Conservation (phyloP, 2,888 invertebrate genomes). For the Tenthredo scrophulariae region DNA sequence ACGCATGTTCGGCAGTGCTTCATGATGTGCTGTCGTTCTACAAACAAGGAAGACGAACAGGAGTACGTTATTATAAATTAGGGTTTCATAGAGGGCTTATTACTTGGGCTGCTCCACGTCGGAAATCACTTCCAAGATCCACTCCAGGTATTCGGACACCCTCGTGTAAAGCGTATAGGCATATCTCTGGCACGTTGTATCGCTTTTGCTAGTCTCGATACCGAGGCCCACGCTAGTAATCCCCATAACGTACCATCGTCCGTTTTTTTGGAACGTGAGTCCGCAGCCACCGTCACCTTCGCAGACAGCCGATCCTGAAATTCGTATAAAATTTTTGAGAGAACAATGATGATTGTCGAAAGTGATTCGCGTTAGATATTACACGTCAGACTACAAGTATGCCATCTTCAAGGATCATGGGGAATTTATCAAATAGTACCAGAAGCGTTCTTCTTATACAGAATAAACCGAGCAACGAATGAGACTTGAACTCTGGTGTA, state of each 20-base stretch:
- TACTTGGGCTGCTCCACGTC: slow-evolving; percentile 61
- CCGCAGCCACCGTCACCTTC: slow-evolving; percentile 79
- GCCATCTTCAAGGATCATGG: neutral
- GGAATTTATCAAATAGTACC: too few species aligned
- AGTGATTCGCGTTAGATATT: neutral
- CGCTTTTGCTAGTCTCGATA: slow-evolving; percentile 59
- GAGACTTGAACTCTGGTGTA: neutral
- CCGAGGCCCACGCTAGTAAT: slow-evolving; percentile 77
- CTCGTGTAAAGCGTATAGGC: slow-evolving; percentile 76
- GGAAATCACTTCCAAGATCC: slow-evolving; percentile 70
- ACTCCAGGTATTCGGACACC: slow-evolving; percentile 70
- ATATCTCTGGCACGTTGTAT: slow-evolving; percentile 69
- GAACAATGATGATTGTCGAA: neutral
- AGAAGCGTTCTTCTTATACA: too few species aligned
- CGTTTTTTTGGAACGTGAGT: slow-evolving; percentile 71
- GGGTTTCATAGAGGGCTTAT: neutral
- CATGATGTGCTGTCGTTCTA: too few species aligned
- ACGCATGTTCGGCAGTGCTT: too few species aligned
- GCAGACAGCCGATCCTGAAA: slow-evolving; percentile 77
- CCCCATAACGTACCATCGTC: slow-evolving; percentile 77
- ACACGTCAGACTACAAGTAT: neutral
- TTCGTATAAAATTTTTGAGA: neutral
- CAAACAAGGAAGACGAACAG: too few species aligned
- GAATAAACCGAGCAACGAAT: too few species aligned
- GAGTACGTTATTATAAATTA: too few species aligned